Evolutionary conservation across 1,140 invertebrate species (phyloP), one percentile per base, ranked within the genome.

Genomic region (Drosophila busckii): DNA sequence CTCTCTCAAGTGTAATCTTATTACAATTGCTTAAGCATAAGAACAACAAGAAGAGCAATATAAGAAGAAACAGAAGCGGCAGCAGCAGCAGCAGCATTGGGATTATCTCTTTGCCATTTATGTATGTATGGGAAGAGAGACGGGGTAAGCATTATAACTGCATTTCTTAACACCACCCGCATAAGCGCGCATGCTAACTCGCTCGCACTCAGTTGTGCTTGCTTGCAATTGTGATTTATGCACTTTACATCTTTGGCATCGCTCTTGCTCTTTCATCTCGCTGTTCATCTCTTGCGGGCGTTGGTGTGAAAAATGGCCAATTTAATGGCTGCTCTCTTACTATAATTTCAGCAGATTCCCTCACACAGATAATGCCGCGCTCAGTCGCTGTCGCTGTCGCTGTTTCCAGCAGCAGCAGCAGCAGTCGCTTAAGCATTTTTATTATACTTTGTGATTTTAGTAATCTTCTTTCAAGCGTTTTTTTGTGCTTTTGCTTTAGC

Each of bases 1-100:
- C n/a, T n/a, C 50, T 49, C 60, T 48, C 50, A 42, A 76, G 63
- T 80, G 53, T 64, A 75, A 67, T 64, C 50, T 45, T 67, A 62
- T 22, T 40, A 17, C 23, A n/a, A n/a, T n/a, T n/a, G n/a, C n/a
- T n/a, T n/a, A n/a, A n/a, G n/a, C n/a, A n/a, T n/a, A n/a, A n/a
- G n/a, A n/a, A n/a, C n/a, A n/a, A n/a, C n/a, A n/a, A n/a, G n/a
- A n/a, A n/a, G n/a, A n/a, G n/a, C n/a, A n/a, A n/a, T n/a, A n/a
- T n/a, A n/a, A n/a, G n/a, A n/a, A n/a, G n/a, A n/a, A n/a, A n/a
- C n/a, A n/a, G n/a, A n/a, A n/a, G n/a, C n/a, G n/a, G n/a, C n/a
- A n/a, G n/a, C n/a, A n/a, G n/a, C n/a, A n/a, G n/a, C n/a, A n/a
- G n/a, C n/a, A n/a, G n/a, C n/a, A n/a, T n/a, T n/a, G n/a, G n/a